These are phyloP conservation scores for Muscicapa adusta DNA, from an alignment of 2,113 vertebrate genomes.

Conservation along the genomic window DNA sequence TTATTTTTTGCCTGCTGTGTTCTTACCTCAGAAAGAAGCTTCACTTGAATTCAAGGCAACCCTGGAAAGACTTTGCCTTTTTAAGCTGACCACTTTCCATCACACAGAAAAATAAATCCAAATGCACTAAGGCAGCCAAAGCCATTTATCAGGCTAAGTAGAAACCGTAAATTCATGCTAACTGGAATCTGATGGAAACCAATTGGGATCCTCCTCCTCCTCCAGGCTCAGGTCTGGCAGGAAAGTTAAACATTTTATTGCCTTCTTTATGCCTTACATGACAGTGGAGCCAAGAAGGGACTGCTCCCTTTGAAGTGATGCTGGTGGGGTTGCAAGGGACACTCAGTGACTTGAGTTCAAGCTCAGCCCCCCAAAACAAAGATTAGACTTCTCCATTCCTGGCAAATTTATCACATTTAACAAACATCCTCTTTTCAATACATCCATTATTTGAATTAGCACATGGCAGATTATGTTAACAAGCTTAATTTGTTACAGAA, in stretches of 20 bases:
- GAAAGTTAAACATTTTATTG: constrained; percentile 22
- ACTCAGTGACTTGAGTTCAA: background rate
- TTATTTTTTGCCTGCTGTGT: background rate
- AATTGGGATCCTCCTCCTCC: constrained; percentile 45
- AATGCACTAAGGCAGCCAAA: constrained; percentile 4
- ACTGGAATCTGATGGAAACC: constrained; percentile 58
- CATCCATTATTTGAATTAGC: constrained; percentile 56
- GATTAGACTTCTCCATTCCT: background rate
- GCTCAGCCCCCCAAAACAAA: background rate
- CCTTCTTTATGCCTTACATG: constrained; percentile 17
- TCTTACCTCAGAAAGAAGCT: constrained; percentile 9
- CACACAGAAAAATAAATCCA: background rate
- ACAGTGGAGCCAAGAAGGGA: background rate
- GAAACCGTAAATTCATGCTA: constrained; percentile 44
- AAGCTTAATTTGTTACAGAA: constrained; percentile 60
- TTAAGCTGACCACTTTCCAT: constrained; percentile 27
- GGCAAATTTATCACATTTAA: constrained; percentile 40
- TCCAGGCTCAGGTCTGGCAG: constrained; percentile 45
- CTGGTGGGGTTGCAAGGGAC: background rate
- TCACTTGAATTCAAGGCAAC: background rate
- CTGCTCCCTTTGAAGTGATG: background rate
- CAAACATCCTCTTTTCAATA: constrained; percentile 48
- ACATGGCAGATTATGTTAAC: constrained; percentile 58
- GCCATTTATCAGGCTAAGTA: constrained; percentile 49
- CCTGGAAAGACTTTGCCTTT: constrained; percentile 14